Conservation (phyloP, 2,888 invertebrate genomes). For the Busseola fusca region DNA sequence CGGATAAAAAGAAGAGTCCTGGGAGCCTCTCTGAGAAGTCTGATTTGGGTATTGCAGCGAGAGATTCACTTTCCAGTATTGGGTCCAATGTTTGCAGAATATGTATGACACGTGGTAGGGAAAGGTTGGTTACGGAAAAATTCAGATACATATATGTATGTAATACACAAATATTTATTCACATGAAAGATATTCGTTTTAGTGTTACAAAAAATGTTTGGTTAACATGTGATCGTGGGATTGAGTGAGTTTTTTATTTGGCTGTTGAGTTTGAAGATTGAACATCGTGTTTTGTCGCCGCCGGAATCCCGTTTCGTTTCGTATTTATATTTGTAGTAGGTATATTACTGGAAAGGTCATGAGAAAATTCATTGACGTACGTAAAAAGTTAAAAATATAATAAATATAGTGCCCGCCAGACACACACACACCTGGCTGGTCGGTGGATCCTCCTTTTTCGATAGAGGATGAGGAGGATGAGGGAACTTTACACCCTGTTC, state of each 20-base stretch:
- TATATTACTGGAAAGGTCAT: conserved; percentile 19
- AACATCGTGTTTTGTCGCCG: conserved; percentile 14
- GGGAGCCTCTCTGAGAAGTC: conserved; percentile 78
- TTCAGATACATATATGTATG: conserved; percentile 18
- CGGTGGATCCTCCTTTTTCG: too few relatives aligned
- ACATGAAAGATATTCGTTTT: conserved; percentile 50
- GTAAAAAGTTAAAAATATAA: too few relatives aligned
- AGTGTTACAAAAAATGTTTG: conserved; percentile 52
- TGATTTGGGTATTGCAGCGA: conserved; percentile 74
- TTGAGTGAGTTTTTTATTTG: conserved; percentile 31
- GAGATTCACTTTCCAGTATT: conserved; percentile 86
- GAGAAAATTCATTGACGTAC: not conserved
- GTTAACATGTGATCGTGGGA: conserved; percentile 21
- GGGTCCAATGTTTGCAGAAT: conserved; percentile 91
- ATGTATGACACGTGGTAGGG: conserved; percentile 88
- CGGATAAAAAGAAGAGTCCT: conserved; percentile 75
- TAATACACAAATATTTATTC: conserved; percentile 57
- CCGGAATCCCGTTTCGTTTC: conserved; percentile 14
- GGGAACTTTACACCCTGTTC: too few relatives aligned
- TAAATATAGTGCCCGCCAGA: too few relatives aligned
- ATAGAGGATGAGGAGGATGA: too few relatives aligned
- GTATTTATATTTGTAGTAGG: conserved; percentile 27
- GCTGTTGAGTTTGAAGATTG: conserved; percentile 31
- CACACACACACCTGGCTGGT: too few relatives aligned
- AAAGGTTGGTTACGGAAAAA: conserved; percentile 72